Evolutionary conservation across 2,113 vertebrate species (phyloP).

Genomic region (Microcebus murinus): DNA sequence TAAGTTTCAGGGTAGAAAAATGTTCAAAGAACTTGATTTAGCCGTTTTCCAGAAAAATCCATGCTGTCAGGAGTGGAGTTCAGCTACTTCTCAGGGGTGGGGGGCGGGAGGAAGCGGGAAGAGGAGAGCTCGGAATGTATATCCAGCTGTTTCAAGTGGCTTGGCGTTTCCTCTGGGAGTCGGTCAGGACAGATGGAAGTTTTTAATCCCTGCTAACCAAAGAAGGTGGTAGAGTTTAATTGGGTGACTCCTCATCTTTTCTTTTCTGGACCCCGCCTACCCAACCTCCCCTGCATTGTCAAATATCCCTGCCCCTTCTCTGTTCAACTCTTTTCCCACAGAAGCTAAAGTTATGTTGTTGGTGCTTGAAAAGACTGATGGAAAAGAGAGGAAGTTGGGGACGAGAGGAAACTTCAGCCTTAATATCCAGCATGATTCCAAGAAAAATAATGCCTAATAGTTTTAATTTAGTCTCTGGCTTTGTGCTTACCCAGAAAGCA

Average conservation of each 20-base stretch:
- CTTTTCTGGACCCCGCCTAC: not conserved
- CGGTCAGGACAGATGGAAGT: not conserved
- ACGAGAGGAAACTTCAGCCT: not conserved
- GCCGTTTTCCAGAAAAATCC: not conserved
- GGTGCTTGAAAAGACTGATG: not conserved
- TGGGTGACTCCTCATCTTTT: not conserved
- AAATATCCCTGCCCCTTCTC: not conserved
- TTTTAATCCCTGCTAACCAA: not conserved
- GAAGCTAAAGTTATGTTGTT: not conserved
- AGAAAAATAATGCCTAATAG: slow-evolving; percentile 48
- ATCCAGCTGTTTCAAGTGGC: not conserved
- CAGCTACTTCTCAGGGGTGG: not conserved
- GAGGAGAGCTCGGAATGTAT: not conserved
- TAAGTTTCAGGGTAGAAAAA: slow-evolving; percentile 1
- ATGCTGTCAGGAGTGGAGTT: not conserved
- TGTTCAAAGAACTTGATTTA: not conserved
- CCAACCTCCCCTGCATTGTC: not conserved
- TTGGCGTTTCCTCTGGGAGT: not conserved
- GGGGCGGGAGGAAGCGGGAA: too few species aligned
- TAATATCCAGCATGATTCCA: not conserved
- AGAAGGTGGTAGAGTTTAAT: not conserved
- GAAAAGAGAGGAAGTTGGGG: not conserved
- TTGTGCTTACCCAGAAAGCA: slow-evolving; percentile 40
- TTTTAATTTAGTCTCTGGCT: slow-evolving; percentile 9
- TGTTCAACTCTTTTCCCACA: not conserved